phyloP scores from a whole-genome alignment of 1,140 invertebrate genomes.

The Lepeophtheirus salmonis region DNA sequence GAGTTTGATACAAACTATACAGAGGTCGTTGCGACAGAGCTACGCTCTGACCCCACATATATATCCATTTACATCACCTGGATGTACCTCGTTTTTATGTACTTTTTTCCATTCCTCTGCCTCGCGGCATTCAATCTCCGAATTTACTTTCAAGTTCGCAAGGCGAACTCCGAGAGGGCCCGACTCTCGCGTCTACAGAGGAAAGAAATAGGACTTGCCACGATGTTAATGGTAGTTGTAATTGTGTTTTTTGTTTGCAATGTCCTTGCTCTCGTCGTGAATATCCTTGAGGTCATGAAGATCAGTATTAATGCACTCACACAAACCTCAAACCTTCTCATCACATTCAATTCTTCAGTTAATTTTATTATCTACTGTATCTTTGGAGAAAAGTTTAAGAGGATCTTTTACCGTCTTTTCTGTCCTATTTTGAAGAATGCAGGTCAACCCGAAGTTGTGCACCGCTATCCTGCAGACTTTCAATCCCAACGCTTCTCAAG shows the following conservation, averaged over 20 bases:
- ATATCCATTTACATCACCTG: slow-evolving; percentile 72
- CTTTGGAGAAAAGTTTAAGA: slow-evolving; percentile 86
- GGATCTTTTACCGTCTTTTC: slow-evolving; percentile 66
- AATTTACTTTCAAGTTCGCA: slow-evolving; percentile 54
- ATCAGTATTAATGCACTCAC: slow-evolving; percentile 22
- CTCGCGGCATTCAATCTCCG: slow-evolving; percentile 67
- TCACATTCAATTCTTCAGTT: slow-evolving; percentile 86
- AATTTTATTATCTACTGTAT: slow-evolving; percentile 95
- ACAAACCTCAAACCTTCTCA: slow-evolving; percentile 54
- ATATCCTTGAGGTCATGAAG: slow-evolving; percentile 27
- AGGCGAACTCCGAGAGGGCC: slow-evolving; percentile 8
- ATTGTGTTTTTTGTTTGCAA: slow-evolving; percentile 37
- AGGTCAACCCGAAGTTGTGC: neutral
- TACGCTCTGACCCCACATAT: slow-evolving; percentile 51
- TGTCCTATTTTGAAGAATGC: slow-evolving; percentile 29
- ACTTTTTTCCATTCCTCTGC: slow-evolving; percentile 64
- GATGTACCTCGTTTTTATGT: slow-evolving; percentile 77
- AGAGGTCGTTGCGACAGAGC: slow-evolving; percentile 42
- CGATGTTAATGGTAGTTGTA: slow-evolving; percentile 37
- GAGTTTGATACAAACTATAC: slow-evolving; percentile 22
- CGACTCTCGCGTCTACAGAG: slow-evolving; percentile 2
- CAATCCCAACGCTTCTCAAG: neutral
- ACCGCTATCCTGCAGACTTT: neutral
- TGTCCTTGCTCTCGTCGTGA: slow-evolving; percentile 34
- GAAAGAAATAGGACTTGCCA: slow-evolving; percentile 47